Evolutionary conservation across 2,888 invertebrate species (phyloP).

Genomic region (Netelia fuscicornis): DNA sequence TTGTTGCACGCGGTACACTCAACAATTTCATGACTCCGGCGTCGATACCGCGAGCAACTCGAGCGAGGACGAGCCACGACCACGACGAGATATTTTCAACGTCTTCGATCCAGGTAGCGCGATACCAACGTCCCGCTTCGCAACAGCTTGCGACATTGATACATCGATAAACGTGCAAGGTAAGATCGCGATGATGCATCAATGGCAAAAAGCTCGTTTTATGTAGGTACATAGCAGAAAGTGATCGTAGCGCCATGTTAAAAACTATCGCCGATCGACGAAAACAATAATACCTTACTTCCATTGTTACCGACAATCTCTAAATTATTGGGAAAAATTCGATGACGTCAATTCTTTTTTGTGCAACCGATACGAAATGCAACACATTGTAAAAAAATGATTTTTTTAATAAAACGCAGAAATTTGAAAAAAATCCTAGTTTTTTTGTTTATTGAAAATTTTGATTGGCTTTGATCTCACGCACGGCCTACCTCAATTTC

Average conservation of each 20-base stretch:
- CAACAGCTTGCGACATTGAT: constrained; percentile 35
- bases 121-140: constrained; percentile 1
- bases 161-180: constrained; percentile 34
- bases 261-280: too few species aligned
- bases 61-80: not conserved
- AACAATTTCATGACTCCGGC: constrained; percentile 47
- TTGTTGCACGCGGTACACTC: constrained; percentile 16
- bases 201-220: not conserved
- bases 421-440: not conserved
- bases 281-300: too few species aligned
- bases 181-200: constrained; percentile 25
- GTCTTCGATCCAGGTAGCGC: constrained; percentile 47
- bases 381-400: not conserved
- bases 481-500: constrained; percentile 58
- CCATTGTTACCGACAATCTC: too few species aligned
- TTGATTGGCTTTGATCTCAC: constrained; percentile 51
- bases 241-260: not conserved
- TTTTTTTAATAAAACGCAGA: not conserved
- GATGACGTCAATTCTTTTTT: too few species aligned
- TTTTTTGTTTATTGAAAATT: constrained; percentile 10
- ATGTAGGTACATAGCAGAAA: not conserved
- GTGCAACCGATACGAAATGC: not conserved
- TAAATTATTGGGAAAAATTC: too few species aligned
- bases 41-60: not conserved
- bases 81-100: constrained; percentile 32